Evolutionary conservation across 2,888 invertebrate genomes (phyloP).

Genomic region (Agonopterix alstromeriana): DNA sequence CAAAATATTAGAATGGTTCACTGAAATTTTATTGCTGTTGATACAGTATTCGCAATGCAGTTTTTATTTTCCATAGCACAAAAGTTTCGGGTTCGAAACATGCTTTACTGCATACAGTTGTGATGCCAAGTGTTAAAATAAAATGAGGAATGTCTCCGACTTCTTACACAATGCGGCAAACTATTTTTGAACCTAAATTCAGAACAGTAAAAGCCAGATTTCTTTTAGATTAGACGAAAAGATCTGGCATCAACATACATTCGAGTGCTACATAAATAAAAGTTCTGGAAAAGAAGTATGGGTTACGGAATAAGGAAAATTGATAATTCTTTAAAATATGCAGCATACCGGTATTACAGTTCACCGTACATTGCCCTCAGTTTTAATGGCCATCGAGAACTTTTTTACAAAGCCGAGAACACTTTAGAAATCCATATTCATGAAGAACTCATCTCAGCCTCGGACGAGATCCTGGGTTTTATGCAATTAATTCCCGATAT

Average conservation of each 20-base stretch:
- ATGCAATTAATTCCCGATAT: conserved; percentile 69
- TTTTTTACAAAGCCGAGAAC: conserved; percentile 47
- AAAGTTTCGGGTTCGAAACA: background rate
- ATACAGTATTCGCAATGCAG: conserved; percentile 15
- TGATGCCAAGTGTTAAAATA: conserved; percentile 1
- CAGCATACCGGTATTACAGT: no score
- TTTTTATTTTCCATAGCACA: conserved; percentile 5
- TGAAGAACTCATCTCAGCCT: conserved; percentile 35
- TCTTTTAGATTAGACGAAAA: no score
- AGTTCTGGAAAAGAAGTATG: no score
- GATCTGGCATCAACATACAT: no score
- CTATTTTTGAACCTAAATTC: no score
- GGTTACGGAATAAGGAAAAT: no score
- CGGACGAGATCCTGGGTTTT: conserved; percentile 45
- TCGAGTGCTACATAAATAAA: no score
- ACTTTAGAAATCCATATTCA: conserved; percentile 64
- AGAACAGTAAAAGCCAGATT: no score
- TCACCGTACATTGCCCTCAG: conserved; percentile 23
- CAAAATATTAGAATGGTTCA: no score
- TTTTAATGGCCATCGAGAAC: conserved; percentile 36
- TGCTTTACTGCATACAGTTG: background rate
- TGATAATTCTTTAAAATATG: no score
- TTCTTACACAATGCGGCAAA: background rate
- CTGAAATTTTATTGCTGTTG: no score
- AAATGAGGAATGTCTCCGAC: background rate